Evolutionary conservation across 2,113 vertebrate genomes (phyloP).

Genomic region (Cinclus mexicanus): DNA sequence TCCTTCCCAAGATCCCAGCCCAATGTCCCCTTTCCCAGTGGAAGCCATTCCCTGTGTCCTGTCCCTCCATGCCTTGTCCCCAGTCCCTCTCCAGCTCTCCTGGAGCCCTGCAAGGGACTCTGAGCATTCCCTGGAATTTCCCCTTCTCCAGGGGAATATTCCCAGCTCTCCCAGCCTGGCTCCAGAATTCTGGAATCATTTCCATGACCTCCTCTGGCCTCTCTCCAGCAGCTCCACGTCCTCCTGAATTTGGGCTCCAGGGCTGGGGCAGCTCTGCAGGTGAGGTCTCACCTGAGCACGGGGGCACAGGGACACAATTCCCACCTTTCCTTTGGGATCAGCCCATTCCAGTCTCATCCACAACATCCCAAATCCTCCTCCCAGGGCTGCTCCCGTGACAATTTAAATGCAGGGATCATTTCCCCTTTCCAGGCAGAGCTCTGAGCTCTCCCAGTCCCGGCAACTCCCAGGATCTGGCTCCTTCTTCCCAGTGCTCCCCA

Average conservation of each 20-base stretch:
- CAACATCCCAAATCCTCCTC: not conserved
- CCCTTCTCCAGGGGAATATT: not conserved
- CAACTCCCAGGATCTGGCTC: not conserved
- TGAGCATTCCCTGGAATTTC: no score
- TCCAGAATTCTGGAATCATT: not conserved
- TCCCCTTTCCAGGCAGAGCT: not conserved
- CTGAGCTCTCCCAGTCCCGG: rapidly evolving
- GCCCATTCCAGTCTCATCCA: not conserved
- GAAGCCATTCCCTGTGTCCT: not conserved
- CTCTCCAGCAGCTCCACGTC: not conserved
- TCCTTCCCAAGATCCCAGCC: no score
- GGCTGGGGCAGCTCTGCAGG: not conserved
- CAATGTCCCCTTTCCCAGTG: no score
- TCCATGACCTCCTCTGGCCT: not conserved
- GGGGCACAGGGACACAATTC: not conserved
- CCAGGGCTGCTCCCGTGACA: no score
- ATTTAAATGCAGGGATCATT: no score
- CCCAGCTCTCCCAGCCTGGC: not conserved
- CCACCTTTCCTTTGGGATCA: not conserved
- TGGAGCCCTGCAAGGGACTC: no score
- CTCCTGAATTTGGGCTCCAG: no score
- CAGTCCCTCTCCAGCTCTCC: no score
- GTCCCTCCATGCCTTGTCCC: no score
- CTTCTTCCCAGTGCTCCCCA: rapidly evolving
- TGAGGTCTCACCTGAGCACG: not conserved